These are phyloP conservation scores for Ceyx margarethae DNA, from an alignment of 2,113 vertebrate genomes.

Conservation along the genomic window DNA sequence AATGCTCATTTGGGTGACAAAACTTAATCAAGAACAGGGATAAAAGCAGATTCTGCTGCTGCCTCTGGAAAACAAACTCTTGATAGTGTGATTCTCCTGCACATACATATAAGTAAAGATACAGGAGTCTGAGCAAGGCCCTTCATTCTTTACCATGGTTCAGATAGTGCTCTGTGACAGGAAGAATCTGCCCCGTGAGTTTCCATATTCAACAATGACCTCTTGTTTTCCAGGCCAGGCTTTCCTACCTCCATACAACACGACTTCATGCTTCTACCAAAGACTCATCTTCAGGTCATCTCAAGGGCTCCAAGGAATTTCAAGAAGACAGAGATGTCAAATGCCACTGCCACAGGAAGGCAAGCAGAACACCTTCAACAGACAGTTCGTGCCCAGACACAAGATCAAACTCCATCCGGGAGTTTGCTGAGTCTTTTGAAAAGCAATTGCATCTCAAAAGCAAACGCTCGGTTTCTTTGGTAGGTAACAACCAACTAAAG, in stretches of 20 bases:
- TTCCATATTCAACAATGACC: background rate
- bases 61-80: background rate
- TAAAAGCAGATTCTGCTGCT: background rate
- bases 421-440: slow-evolving; percentile 83
- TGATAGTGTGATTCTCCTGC: background rate
- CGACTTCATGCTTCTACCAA: slow-evolving; percentile 70
- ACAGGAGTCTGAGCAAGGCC: background rate
- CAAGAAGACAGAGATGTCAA: slow-evolving; percentile 75
- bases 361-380: slow-evolving; percentile 72
- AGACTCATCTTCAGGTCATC: slow-evolving; percentile 66
- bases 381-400: slow-evolving; percentile 68
- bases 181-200: background rate
- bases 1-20: background rate
- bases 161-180: background rate
- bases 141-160: background rate
- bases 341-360: slow-evolving; percentile 56
- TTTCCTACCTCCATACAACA: slow-evolving; percentile 79
- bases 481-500: slow-evolving; percentile 62
- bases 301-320: slow-evolving; percentile 67
- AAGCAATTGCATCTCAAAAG: slow-evolving; percentile 78
- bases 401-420: slow-evolving; percentile 77
- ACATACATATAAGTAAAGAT: background rate
- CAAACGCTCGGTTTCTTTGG: slow-evolving; percentile 75
- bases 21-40: background rate
- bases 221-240: slow-evolving; percentile 73